Evolutionary conservation across 2,888 invertebrate genomes (phyloP).

Genomic region (Drosophila meridionalis): DNA sequence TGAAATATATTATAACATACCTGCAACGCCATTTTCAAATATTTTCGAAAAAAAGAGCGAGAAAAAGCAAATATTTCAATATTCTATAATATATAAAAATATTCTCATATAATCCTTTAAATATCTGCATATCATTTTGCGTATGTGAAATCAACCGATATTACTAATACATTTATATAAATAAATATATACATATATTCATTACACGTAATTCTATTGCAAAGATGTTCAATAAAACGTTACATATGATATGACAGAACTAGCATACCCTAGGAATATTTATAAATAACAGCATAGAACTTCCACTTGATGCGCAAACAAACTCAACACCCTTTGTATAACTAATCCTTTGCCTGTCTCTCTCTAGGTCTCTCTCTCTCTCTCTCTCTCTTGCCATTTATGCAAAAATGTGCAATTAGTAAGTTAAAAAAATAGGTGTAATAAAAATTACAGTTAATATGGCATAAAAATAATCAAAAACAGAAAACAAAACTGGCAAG

Average conservation of each 20-base stretch:
- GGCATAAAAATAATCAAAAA: constrained; percentile 27
- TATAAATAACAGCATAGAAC: background rate
- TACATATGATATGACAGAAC: background rate
- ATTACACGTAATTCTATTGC: background rate
- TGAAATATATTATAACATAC: too few species aligned
- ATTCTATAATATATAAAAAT: too few species aligned
- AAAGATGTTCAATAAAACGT: background rate
- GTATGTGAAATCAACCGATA: too few species aligned
- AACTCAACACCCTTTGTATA: background rate
- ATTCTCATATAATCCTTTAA: too few species aligned
- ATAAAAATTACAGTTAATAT: constrained; percentile 28
- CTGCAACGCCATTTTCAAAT: too few species aligned
- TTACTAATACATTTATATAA: too few species aligned
- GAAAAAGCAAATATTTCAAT: too few species aligned
- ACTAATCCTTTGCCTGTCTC: background rate
- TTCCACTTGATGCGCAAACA: constrained; percentile 11
- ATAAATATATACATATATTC: background rate
- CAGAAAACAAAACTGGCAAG: background rate
- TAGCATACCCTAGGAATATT: background rate
- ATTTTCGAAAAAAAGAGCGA: too few species aligned
- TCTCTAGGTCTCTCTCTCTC: background rate
- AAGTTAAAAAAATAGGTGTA: constrained; percentile 24
- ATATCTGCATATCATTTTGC: too few species aligned
- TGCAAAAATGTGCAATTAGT: constrained; percentile 60
- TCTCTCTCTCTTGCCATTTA: background rate